Conservation (phyloP, 1,140 invertebrate species). For the Diuraphis noxia region DNA sequence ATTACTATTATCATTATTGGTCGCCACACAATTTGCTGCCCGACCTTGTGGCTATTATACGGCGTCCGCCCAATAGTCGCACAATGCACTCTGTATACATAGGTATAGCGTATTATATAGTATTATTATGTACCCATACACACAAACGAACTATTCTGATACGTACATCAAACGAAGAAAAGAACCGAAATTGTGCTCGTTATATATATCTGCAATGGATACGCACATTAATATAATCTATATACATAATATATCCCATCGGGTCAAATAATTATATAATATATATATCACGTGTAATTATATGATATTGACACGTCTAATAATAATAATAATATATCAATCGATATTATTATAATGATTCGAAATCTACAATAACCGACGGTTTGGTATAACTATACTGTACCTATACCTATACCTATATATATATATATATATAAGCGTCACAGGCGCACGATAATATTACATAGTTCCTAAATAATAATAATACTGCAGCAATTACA, state of each 20-base stretch:
- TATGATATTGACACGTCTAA: background rate
- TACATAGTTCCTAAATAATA: background rate
- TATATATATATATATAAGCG: background rate
- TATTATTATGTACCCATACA: background rate
- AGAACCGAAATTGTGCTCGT: background rate
- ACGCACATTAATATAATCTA: background rate
- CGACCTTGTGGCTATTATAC: background rate
- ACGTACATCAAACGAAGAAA: background rate
- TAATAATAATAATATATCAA: background rate
- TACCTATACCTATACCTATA: background rate
- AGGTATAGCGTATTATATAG: background rate
- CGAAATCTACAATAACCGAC: background rate
- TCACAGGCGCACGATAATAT: background rate
- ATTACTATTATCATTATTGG: background rate
- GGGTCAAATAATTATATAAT: background rate
- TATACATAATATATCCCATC: background rate
- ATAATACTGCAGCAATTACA: background rate
- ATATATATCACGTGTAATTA: background rate
- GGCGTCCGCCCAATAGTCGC: background rate
- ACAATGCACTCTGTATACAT: background rate
- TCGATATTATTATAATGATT: background rate
- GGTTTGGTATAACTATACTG: background rate
- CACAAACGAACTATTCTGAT: background rate
- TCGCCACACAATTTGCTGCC: background rate
- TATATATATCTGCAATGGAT: background rate